A percentile compares a stretch with the other conserved stretches of the same genome.
Conservation (phyloP, 1,140 invertebrate genomes). For the Papilio polyxenes region DNA sequence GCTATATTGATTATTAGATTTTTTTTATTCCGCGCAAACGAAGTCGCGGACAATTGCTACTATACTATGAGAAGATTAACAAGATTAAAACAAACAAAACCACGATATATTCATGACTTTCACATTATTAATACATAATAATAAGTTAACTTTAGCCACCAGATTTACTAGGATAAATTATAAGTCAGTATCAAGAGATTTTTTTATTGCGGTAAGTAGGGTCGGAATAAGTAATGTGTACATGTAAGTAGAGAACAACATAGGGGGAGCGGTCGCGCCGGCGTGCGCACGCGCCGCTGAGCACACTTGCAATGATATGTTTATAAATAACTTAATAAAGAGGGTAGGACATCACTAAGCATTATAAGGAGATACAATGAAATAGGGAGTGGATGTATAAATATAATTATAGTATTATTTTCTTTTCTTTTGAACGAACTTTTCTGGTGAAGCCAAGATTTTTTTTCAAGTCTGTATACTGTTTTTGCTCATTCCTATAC, state of each 20-base stretch:
- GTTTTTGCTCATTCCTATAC: too few species aligned
- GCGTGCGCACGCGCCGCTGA: slow-evolving; percentile 26
- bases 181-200: neutral
- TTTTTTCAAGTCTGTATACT: too few species aligned
- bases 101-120: too few species aligned
- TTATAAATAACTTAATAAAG: slow-evolving; percentile 35
- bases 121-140: too few species aligned
- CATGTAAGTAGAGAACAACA: slow-evolving; percentile 31
- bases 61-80: too few species aligned
- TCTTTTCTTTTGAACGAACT: too few species aligned
- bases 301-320: slow-evolving; percentile 26
- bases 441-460: neutral
- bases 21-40: too few species aligned
- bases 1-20: too few species aligned
- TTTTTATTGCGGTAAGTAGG: slow-evolving; percentile 20
- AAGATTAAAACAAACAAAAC: too few species aligned
- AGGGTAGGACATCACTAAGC: slow-evolving; percentile 10
- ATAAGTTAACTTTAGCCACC: too few species aligned
- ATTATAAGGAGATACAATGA: slow-evolving; percentile 12
- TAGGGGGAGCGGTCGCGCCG: neutral
- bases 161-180: neutral
- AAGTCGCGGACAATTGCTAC: too few species aligned
- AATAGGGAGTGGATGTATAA: neutral
- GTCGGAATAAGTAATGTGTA: slow-evolving; percentile 29
- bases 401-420: neutral